These are phyloP conservation scores for Lamproptera curius DNA, from an alignment of 2,888 invertebrate species.

Conservation along the genomic window DNA sequence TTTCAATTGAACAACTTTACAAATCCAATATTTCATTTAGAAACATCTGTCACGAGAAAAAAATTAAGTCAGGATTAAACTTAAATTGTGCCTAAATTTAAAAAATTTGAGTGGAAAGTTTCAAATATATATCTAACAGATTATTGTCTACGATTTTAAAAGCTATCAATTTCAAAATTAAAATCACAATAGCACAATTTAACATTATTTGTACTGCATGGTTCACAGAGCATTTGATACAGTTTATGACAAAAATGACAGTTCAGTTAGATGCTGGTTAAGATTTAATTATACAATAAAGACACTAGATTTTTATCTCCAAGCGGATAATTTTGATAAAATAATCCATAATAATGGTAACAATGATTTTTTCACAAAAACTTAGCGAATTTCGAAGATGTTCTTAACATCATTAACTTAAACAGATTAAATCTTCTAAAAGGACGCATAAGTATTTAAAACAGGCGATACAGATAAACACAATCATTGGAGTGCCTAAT, in stretches of 20 bases:
- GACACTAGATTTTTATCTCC: constrained; percentile 14
- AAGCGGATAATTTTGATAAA: neutral
- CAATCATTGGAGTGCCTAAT: no score
- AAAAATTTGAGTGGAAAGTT: no score
- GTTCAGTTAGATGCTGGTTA: constrained; percentile 13
- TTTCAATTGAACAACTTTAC: neutral
- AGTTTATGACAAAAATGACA: no score
- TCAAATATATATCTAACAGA: no score
- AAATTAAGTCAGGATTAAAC: no score
- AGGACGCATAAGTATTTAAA: constrained; percentile 6
- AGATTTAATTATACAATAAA: constrained; percentile 1
- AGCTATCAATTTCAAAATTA: constrained; percentile 28
- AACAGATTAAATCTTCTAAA: no score
- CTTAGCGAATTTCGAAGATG: constrained; percentile 4
- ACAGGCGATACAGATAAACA: neutral
- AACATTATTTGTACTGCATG: neutral
- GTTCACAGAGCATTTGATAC: no score
- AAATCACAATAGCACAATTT: neutral
- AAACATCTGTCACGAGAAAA: no score
- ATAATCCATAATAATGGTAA: constrained; percentile 10
- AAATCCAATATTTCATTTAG: no score
- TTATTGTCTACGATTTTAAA: neutral
- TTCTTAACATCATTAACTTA: constrained; percentile 15
- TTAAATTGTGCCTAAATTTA: constrained; percentile 19
- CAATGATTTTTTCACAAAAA: constrained; percentile 12